These are phyloP conservation scores for Seladonia tumulorum DNA, from an alignment of 2,888 invertebrate genomes.

Conservation along the genomic window DNA sequence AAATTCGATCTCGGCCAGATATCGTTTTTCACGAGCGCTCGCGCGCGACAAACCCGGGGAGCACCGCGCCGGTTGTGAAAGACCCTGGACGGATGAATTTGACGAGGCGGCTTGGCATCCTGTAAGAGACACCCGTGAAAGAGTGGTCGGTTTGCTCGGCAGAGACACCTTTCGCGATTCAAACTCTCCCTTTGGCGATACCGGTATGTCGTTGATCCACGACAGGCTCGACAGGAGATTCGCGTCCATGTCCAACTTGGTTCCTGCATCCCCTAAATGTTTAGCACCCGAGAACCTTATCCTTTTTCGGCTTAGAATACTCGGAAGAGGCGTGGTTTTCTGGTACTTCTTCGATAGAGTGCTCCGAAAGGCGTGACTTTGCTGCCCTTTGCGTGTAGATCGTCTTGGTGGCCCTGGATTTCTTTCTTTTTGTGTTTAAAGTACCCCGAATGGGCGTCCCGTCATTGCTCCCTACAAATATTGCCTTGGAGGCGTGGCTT, in stretches of 20 bases:
- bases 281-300: not conserved
- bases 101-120: constrained; percentile 26
- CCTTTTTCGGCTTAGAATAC: not conserved
- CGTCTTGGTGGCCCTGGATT: not conserved
- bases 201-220: not conserved
- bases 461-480: not conserved
- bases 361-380: not conserved
- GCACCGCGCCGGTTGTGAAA: constrained; percentile 39
- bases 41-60: constrained; percentile 25
- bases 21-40: constrained; percentile 58
- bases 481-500: no score
- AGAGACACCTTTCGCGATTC: not conserved
- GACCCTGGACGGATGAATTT: constrained; percentile 34
- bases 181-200: not conserved
- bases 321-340: not conserved
- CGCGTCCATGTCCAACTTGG: not conserved
- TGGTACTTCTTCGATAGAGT: not conserved
- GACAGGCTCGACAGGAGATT: not conserved
- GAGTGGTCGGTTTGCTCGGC: not conserved
- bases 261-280: not conserved
- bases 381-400: not conserved
- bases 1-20: constrained; percentile 61
- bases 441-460: not conserved
- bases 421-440: not conserved
- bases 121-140: constrained; percentile 1